Conservation (phyloP, 37 sponge, comb jelly and placozoan species). For the Cliona cf. orientalis region DNA sequence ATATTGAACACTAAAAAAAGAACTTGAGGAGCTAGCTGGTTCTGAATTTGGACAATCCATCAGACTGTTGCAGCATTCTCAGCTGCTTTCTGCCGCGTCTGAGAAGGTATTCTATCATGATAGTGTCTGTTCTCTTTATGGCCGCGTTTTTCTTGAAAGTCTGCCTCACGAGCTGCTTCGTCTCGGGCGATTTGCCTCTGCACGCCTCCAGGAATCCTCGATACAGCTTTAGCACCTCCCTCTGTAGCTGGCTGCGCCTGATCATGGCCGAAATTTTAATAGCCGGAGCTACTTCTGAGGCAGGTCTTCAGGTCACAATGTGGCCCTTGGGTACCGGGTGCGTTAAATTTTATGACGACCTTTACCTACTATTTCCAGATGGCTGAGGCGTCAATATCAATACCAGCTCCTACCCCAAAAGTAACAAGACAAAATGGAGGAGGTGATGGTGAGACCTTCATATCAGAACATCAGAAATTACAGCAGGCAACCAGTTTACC, state of each 20-base stretch:
- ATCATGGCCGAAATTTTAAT: background rate
- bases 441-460: background rate
- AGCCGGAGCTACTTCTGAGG: no score
- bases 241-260: conserved; percentile 67
- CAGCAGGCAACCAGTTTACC: background rate
- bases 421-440: background rate
- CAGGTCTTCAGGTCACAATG: no score
- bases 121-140: conserved; percentile 27
- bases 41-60: conserved; percentile 17
- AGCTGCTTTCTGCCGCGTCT: conserved; percentile 62
- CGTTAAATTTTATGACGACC: no score
- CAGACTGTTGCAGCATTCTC: conserved; percentile 40
- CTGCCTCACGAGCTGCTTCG: conserved; percentile 24
- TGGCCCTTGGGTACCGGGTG: no score
- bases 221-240: conserved; percentile 67
- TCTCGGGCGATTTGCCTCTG: conserved; percentile 20
- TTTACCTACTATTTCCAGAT: no score
- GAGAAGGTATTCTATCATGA: conserved; percentile 52
- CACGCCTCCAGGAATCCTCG: conserved; percentile 45
- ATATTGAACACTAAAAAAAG: conserved; percentile 1
- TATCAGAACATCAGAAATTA: no score
- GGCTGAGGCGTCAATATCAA: no score
- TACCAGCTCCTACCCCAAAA: background rate
- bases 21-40: background rate
- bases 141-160: conserved; percentile 47